phyloP scores from a whole-genome alignment of 1,140 invertebrate genomes.

The Hycleus phaleratus region DNA sequence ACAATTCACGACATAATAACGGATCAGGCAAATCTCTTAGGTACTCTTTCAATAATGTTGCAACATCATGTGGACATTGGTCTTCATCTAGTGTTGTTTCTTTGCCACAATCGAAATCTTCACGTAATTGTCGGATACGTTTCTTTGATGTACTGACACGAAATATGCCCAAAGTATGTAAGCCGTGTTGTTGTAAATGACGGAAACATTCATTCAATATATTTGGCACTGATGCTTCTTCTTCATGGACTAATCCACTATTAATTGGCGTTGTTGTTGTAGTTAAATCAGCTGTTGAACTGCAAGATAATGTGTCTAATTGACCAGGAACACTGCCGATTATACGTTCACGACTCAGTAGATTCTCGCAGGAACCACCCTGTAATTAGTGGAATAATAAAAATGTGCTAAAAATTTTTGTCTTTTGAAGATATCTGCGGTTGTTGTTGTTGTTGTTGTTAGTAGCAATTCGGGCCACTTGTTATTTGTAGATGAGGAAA shows the following conservation, averaged over 20 bases:
- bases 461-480: too few relatives aligned
- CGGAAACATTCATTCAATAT: constrained; percentile 71
- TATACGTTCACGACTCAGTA: constrained; percentile 53
- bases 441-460: too few relatives aligned
- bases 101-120: constrained; percentile 81
- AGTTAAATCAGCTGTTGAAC: constrained; percentile 32
- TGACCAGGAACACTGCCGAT: constrained; percentile 50
- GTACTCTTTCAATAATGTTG: constrained; percentile 87
- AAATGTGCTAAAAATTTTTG: too few relatives aligned
- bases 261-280: constrained; percentile 27
- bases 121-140: constrained; percentile 81
- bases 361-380: constrained; percentile 58
- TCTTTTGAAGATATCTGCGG: too few relatives aligned
- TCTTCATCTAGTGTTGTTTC: constrained; percentile 69
- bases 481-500: too few relatives aligned
- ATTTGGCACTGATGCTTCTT: constrained; percentile 53
- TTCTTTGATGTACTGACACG: constrained; percentile 86
- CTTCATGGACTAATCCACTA: constrained; percentile 21
- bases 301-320: constrained; percentile 41
- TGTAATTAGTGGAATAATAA: constrained; percentile 13
- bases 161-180: constrained; percentile 81
- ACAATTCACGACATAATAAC: constrained; percentile 79
- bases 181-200: constrained; percentile 69
- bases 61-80: constrained; percentile 87
- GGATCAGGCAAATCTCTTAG: constrained; percentile 89